Evolutionary conservation across 2,888 invertebrate genomes (phyloP).

Genomic region (Archips crataeganus): DNA sequence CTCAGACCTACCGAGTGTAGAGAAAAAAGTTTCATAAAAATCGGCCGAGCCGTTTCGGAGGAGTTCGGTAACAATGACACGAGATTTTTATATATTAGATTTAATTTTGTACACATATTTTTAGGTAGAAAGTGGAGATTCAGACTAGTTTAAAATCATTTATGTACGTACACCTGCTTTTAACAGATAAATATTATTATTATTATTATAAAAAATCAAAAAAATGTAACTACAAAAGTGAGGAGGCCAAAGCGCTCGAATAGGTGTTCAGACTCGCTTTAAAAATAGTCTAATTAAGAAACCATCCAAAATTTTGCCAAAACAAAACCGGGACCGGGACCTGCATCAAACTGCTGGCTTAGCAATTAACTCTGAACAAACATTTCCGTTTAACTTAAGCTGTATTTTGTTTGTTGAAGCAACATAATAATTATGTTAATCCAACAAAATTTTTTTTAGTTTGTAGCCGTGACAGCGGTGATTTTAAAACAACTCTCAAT

Average conservation of each 20-base stretch:
- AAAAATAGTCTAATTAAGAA: background rate
- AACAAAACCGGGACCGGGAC: background rate
- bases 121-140: too few species aligned
- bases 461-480: background rate
- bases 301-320: background rate
- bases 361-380: background rate
- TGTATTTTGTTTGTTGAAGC: background rate
- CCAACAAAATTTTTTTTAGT: background rate
- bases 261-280: background rate
- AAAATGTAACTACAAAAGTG: too few species aligned
- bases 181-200: too few species aligned
- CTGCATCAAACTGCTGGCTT: background rate
- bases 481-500: background rate
- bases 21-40: too few species aligned
- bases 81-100: too few species aligned
- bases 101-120: too few species aligned
- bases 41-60: too few species aligned
- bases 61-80: too few species aligned
- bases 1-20: too few species aligned
- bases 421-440: background rate
- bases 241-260: background rate
- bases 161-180: too few species aligned
- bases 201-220: too few species aligned
- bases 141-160: too few species aligned
- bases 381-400: background rate